Conservation (phyloP, 2,888 invertebrate genomes). For the Tachystola acroxantha region DNA sequence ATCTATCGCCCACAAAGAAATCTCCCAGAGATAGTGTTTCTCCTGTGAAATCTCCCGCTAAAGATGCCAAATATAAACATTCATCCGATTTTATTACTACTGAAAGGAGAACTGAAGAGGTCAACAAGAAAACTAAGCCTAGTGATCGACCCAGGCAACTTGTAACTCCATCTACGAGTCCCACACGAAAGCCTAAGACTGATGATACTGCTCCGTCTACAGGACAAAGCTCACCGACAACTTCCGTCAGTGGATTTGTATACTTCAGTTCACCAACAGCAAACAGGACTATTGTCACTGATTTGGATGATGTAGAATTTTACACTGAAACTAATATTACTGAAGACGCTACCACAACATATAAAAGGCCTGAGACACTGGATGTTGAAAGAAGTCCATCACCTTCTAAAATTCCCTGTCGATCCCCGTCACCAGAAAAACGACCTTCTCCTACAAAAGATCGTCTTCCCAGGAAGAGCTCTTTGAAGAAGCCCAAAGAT, state of each 20-base stretch:
- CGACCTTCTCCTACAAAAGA: slow-evolving; percentile 38
- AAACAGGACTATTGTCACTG: slow-evolving; percentile 47
- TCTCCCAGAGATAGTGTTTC: slow-evolving; percentile 35
- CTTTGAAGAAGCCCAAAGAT: slow-evolving; percentile 62
- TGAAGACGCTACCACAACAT: slow-evolving; percentile 20
- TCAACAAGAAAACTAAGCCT: slow-evolving; percentile 32
- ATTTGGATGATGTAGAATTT: slow-evolving; percentile 49
- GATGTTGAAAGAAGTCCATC: slow-evolving; percentile 38
- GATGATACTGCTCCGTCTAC: slow-evolving; percentile 54
- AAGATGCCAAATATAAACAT: slow-evolving; percentile 38
- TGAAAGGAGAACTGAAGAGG: slow-evolving; percentile 47
- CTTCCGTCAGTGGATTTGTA: slow-evolving; percentile 75
- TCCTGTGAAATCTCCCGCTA: slow-evolving; percentile 36
- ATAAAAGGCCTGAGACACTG: slow-evolving; percentile 32
- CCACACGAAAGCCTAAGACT: slow-evolving; percentile 57
- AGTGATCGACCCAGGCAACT: slow-evolving; percentile 55
- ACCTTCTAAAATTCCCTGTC: slow-evolving; percentile 62
- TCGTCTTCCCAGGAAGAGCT: slow-evolving; percentile 63
- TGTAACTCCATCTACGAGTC: slow-evolving; percentile 71
- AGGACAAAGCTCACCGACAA: slow-evolving; percentile 74
- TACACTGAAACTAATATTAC: slow-evolving; percentile 26
- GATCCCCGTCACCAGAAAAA: slow-evolving; percentile 62
- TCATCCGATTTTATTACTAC: slow-evolving; percentile 48
- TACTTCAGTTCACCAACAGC: slow-evolving; percentile 53
- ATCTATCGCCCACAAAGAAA: slow-evolving; percentile 28